Conservation (phyloP, 2,888 invertebrate species). For the Adelognathus sp. region DNA sequence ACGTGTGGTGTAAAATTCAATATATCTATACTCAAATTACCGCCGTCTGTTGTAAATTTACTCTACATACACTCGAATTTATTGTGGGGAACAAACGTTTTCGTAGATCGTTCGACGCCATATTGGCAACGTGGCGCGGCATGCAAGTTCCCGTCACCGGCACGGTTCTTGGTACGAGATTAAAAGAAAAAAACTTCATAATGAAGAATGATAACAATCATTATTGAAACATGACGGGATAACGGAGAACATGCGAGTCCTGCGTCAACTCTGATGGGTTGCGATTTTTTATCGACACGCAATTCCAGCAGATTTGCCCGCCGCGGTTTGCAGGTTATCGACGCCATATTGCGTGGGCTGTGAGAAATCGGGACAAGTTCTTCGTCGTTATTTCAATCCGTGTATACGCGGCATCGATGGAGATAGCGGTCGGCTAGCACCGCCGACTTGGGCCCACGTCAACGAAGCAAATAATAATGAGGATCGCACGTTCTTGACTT, state of each 20-base stretch:
- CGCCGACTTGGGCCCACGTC: conserved; percentile 6
- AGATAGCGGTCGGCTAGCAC: background rate
- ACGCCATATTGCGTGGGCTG: conserved; percentile 51
- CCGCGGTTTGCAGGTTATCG: conserved; percentile 42
- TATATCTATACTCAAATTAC: no score
- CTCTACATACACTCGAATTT: no score
- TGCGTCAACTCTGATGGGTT: background rate
- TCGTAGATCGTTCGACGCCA: no score
- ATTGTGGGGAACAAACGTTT: no score
- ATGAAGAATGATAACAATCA: background rate
- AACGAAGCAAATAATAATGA: background rate
- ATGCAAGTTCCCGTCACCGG: no score
- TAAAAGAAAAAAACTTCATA: no score
- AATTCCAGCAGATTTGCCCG: conserved; percentile 15
- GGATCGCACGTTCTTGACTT: conserved; percentile 12
- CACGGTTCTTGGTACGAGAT: no score
- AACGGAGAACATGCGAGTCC: background rate
- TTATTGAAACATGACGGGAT: background rate
- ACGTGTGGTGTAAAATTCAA: no score
- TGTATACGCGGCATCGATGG: conserved; percentile 1
- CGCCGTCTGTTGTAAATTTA: no score
- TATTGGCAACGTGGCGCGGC: no score
- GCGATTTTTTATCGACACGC: conserved; percentile 5
- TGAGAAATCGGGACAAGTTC: conserved; percentile 48
- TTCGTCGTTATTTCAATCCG: conserved; percentile 9